These are phyloP conservation scores for Monodelphis domestica DNA, from an alignment of 2,797 vertebrate genomes.

Conservation along the genomic window DNA sequence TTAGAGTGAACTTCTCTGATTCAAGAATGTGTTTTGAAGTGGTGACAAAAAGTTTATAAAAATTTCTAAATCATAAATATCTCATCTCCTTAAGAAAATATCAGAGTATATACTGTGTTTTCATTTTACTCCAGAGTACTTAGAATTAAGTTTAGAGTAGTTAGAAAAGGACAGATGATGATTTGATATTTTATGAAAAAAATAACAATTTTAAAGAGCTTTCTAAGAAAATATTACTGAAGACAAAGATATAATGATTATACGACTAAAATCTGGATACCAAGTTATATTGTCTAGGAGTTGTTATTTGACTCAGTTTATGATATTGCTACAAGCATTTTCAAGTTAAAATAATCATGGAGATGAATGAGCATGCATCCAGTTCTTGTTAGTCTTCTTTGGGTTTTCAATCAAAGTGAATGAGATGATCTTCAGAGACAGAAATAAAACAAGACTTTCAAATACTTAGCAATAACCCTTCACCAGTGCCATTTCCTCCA, in stretches of 20 bases:
- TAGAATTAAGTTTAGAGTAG: neutral
- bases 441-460: conserved; percentile 64
- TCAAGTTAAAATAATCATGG: neutral
- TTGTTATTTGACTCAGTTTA: neutral
- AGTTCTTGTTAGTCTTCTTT: neutral
- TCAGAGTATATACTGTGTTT: neutral
- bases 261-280: conserved; percentile 30
- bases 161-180: neutral
- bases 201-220: neutral
- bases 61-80: neutral
- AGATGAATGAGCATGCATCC: neutral
- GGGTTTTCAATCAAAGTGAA: conserved; percentile 11
- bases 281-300: neutral
- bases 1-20: too few species aligned
- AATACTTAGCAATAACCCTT: conserved; percentile 68
- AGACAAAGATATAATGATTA: neutral
- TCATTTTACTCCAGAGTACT: neutral
- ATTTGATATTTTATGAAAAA: neutral
- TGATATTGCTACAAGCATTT: neutral
- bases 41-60: neutral
- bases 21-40: neutral
- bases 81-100: neutral
- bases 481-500: conserved; percentile 73
- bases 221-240: neutral
- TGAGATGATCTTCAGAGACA: neutral